phyloP scores from a whole-genome alignment of 2,113 vertebrate genomes.

The Pseudorasbora parva region DNA sequence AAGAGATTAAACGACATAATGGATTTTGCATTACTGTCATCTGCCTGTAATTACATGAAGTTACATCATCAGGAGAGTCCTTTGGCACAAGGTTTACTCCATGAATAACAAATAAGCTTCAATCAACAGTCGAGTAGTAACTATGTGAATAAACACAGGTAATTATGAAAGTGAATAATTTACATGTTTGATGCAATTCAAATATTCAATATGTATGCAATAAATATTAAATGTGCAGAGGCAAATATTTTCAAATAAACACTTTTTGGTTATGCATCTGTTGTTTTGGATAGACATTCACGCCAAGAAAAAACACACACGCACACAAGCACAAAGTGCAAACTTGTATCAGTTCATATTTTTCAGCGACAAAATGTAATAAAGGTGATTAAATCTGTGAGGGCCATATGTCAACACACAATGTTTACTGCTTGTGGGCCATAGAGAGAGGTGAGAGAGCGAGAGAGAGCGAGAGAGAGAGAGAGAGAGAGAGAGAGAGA shows the following conservation, averaged over 20 bases:
- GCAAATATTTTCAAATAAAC: slow-evolving; percentile 22
- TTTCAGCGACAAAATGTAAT: slow-evolving; percentile 61
- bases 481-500: slow-evolving; percentile 15
- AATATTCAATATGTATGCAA: slow-evolving; percentile 36
- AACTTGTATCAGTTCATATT: slow-evolving; percentile 50
- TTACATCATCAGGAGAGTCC: slow-evolving; percentile 69
- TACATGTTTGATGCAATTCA: slow-evolving; percentile 20
- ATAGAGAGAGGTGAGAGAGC: slow-evolving; percentile 39
- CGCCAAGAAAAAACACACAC: not conserved
- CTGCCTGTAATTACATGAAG: slow-evolving; percentile 70
- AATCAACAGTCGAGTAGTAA: slow-evolving; percentile 22
- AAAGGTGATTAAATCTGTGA: slow-evolving; percentile 69
- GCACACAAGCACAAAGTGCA: slow-evolving; percentile 13
- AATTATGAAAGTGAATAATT: slow-evolving; percentile 17
- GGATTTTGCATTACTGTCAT: slow-evolving; percentile 69
- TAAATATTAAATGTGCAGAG: slow-evolving; percentile 19
- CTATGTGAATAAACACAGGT: slow-evolving; percentile 43
- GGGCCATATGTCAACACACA: slow-evolving; percentile 57
- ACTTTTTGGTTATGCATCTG: slow-evolving; percentile 1
- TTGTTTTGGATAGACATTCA: not conserved
- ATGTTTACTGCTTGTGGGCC: slow-evolving; percentile 60
- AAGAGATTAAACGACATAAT: slow-evolving; percentile 68
- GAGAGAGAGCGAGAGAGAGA: not conserved
- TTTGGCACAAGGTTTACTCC: slow-evolving; percentile 52
- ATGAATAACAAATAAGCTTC: slow-evolving; percentile 48